Base-by-base conservation (phyloP, 2,888 invertebrate species). In the Oscheius sp. region DNA sequence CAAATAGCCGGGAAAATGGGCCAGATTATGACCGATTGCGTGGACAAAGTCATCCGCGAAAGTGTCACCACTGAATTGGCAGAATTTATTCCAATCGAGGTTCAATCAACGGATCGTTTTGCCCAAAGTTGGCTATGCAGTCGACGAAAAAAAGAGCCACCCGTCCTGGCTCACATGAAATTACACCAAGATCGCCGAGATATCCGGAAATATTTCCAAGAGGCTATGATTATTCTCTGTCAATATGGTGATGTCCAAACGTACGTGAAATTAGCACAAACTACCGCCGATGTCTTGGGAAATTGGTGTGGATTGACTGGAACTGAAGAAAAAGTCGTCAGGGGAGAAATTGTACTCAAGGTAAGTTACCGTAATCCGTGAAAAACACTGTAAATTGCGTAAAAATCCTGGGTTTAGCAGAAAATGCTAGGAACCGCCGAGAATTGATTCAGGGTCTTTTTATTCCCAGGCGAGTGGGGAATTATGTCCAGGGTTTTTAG, bases 101-200 rank as follows among this genome's bases (percentile, higher is more conserved):
- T 66, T 5, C 66, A 66, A 18, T 66, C 66, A 21, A 66, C 69
- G 16, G 69, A 70, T 16, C 41, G 69, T 5, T 70, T 70, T 16
- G 46, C 59, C 16, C 69, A 70, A 18, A 41, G 58, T 16, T 46
- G 69, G 56, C 35, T 66, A n/a, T 52, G 35, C 35, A 52, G 52
- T 29, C 46, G 66, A 9, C 49, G 27, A 9, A 21, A 49, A 12
- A 66, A 59, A 25, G 56, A 70, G 29, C 69, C 66, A 0, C 25
- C 16, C 23, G 66, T 52, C 27, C 52, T 25, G 9, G 25, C 25
- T 16, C 66, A 52, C n/a, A 25, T 25, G 9, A 49, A 52, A 21
- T 27, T 49, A 18, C 29, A 23, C 23, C 25, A 16, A 7, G 52
- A 23, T 9, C 49, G 27, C 13, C 46, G 1, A 12, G 49, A 25